Base-by-base conservation (phyloP, 2,113 vertebrate genomes). In the Riparia riparia region DNA sequence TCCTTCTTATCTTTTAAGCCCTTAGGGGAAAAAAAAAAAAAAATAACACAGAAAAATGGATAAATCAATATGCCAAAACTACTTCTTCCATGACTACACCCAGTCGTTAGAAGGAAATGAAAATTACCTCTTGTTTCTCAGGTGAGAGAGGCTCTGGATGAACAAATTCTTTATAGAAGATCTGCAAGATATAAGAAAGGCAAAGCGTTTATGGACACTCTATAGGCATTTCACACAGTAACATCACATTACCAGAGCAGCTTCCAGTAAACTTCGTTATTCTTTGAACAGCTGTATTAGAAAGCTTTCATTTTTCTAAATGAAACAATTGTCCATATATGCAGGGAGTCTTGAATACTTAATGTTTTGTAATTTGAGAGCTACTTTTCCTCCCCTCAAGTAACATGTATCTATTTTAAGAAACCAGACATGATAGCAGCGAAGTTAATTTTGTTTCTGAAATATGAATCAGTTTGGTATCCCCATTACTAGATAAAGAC, bases 91-190 rank as follows among this genome's bases (percentile, higher is more conserved):
- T 17, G 29, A 51, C 51, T 79, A 94, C 3, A 29, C 14, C 79
- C 16, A 9, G 5, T 49, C 39, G 25, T n/a, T 49, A 74, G 25
- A 53, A 72, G 81, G 83, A 85, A 76, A 94, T 39, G 32, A 74
- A 61, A 94, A 73, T 86, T 96, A 98, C 98, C 98, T 98, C 98
- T 85, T 96, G 97, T 89, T 98, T 98, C 89, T 97, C 97, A 91
- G 96, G 93, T 63, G 97, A 97, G 51, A 99, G 98, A 19, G 97
- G 98, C 60, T 99, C 98, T 79, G 98, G 98, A 54, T 98, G 98
- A 65, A 97, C 88, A 97, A 98, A 98, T 71, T 98, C 98, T 51
- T 97, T 50, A 90, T 98, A 98, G 97, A 99, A 99, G 86, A 97
- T 97, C 99, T 99, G 82, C 20, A 76, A 81, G 54, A 93, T 49